Conservation (phyloP, 2,888 invertebrate species). For the Tetragonula carbonaria region DNA sequence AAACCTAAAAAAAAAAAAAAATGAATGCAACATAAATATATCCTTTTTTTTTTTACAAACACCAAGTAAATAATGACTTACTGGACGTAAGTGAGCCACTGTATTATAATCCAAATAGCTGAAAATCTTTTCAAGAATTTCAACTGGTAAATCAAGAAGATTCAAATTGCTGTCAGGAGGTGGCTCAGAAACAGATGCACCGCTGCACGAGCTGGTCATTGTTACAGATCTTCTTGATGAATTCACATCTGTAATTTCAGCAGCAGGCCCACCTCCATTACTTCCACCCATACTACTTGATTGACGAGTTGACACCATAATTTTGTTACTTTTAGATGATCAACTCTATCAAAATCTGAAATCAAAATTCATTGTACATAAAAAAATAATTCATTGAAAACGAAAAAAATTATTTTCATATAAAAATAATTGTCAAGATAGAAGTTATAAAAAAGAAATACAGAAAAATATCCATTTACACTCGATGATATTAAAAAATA, state of each 20-base stretch:
- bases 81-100: conserved; percentile 91
- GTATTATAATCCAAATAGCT: conserved; percentile 90
- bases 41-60: not conserved
- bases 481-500: not conserved
- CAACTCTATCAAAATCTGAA: conserved; percentile 60
- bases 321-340: conserved; percentile 55
- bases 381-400: not conserved
- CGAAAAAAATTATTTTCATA: not conserved
- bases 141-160: conserved; percentile 91
- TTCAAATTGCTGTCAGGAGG: conserved; percentile 74
- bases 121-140: conserved; percentile 92
- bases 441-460: not conserved
- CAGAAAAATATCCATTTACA: not conserved
- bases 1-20: conserved; percentile 87
- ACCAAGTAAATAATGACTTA: conserved; percentile 84
- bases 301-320: conserved; percentile 86
- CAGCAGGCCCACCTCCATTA: conserved; percentile 77
- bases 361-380: conserved; percentile 1
- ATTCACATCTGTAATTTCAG: conserved; percentile 75
- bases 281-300: conserved; percentile 85
- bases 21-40: conserved; percentile 56
- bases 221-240: conserved; percentile 72
- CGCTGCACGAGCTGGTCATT: conserved; percentile 72
- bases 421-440: not conserved
- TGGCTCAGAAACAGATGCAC: conserved; percentile 61